Conservation (phyloP, 2,113 vertebrate species). For the Pteruthius melanotis region DNA sequence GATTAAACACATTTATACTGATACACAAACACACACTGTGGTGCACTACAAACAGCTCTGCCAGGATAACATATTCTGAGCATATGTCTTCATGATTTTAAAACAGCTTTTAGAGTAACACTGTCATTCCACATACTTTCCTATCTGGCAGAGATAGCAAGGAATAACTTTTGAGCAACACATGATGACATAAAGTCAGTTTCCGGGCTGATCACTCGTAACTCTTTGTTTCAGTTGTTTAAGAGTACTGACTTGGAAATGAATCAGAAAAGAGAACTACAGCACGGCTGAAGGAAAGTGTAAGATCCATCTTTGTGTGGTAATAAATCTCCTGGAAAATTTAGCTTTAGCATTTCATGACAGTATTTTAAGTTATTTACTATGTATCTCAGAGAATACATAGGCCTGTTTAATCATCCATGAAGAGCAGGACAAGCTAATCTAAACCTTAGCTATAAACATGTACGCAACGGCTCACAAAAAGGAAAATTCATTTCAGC, state of each 20-base stretch:
- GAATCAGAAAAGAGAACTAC: background rate
- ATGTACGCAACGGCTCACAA: background rate
- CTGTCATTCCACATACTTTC: background rate
- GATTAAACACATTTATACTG: background rate
- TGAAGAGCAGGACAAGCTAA: background rate
- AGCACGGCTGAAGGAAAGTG: background rate
- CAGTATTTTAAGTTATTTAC: background rate
- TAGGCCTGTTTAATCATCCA: background rate
- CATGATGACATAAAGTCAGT: background rate
- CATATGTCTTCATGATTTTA: background rate
- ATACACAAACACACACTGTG: background rate
- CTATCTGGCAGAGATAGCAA: background rate
- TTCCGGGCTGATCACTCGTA: background rate
- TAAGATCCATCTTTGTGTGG: background rate
- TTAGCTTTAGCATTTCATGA: background rate
- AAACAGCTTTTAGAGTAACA: slow-evolving; percentile 1
- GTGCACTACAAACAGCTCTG: background rate
- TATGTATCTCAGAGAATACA: background rate
- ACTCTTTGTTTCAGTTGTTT: background rate
- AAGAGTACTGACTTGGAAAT: background rate
- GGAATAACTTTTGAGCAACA: background rate
- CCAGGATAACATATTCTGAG: background rate
- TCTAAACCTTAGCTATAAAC: background rate
- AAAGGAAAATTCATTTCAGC: background rate
- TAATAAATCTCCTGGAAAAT: background rate